Base-by-base conservation (phyloP, 2,888 invertebrate genomes). In the Melangyna quadrimaculata region DNA sequence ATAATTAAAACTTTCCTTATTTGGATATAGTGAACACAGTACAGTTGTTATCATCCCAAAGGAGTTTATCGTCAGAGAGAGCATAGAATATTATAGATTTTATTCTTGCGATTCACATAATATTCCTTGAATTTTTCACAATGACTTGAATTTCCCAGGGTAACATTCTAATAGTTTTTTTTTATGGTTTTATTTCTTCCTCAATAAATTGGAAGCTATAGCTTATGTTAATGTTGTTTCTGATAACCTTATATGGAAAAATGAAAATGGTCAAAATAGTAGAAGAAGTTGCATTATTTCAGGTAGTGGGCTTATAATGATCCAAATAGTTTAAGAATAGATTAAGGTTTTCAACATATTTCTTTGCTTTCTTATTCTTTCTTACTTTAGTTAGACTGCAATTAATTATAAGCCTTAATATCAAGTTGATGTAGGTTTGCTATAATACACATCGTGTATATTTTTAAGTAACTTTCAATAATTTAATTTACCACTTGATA, bases 1-100 rank as follows among this genome's bases (percentile, higher is more conserved):
- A 48, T 83, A 78, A 78, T 57, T 74, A 73, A 78, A 70, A 40
- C 73, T 35, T 83, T 70, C 83, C 83, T 63, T 73, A 57, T 69
- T 59, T 51, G 67, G 59, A 14, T 51, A 73, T 51, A 73, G 63
- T 10, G 35, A 45, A 65, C 63, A n/a, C 59, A 43, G 57, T 37
- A 10, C 55, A 37, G 65, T 45, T 29, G 65, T 45, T 65, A 32
- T 45, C 65, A 45, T 65, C 65, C 65, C 65, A 65, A 45, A 65
- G 65, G 65, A 45, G 19, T 32, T n/a, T n/a, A 24, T 22, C 59
- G 19, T n/a, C n/a, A n/a, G n/a, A 19, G 7, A 27, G 19, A 22
- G 12, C n/a, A 29, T 12, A 19, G 29, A 65, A 43, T 43, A 65
- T 17, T 43, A 65, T 17, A 43, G 45, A 65, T 45, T 65, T 65